These are phyloP conservation scores for Danionella cerebrum DNA, from an alignment of 2,113 vertebrate species.

Conservation along the genomic window DNA sequence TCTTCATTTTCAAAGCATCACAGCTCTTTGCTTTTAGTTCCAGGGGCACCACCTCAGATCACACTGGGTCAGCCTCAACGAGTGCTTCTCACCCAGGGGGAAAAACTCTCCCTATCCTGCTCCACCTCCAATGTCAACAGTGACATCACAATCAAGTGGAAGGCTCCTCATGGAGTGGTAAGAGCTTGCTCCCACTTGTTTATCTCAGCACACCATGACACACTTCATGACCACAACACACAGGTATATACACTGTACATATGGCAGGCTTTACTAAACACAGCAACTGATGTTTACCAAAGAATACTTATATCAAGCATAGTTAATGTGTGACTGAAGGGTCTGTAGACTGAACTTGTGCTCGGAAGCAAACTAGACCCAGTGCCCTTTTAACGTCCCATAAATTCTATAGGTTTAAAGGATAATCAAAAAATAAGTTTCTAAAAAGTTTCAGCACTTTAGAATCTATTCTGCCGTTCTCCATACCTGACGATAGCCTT, in stretches of 20 bases:
- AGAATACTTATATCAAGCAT: neutral
- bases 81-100: conserved; percentile 70
- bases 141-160: conserved; percentile 73
- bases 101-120: conserved; percentile 76
- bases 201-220: neutral
- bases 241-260: neutral
- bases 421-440: no score
- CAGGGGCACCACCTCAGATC: conserved; percentile 70
- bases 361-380: no score
- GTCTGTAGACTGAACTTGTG: neutral
- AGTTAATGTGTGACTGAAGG: neutral
- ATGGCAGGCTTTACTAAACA: neutral
- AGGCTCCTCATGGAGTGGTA: conserved; percentile 67
- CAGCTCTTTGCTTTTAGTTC: conserved; percentile 61
- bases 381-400: no score
- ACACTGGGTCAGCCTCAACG: conserved; percentile 66
- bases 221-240: neutral
- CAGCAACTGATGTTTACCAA: neutral
- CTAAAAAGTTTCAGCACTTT: no score
- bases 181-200: conserved; percentile 40
- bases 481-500: no score
- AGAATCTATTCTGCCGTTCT: no score
- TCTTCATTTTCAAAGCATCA: neutral
- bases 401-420: neutral
- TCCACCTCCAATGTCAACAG: conserved; percentile 80